Conservation (phyloP, 2,113 vertebrate species). For the Progne subis region DNA sequence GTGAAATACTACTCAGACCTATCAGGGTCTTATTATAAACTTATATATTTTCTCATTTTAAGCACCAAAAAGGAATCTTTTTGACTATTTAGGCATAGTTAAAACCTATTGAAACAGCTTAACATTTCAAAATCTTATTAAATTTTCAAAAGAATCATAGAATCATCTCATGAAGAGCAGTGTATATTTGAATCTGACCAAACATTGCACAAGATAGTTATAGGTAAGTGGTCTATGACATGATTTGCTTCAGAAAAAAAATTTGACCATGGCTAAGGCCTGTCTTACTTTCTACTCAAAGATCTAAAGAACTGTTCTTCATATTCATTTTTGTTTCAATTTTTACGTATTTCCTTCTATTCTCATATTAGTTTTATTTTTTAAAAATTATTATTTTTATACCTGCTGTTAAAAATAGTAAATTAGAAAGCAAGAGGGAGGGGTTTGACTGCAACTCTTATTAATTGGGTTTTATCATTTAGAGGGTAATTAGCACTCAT, state of each 20-base stretch:
- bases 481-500: neutral
- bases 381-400: neutral
- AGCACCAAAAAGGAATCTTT: neutral
- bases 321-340: neutral
- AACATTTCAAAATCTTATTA: neutral
- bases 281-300: neutral
- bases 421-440: neutral
- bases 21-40: neutral
- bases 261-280: neutral
- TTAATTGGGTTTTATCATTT: neutral
- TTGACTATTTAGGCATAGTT: neutral
- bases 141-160: neutral
- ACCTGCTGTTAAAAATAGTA: neutral
- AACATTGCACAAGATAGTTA: neutral
- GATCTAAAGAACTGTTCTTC: neutral
- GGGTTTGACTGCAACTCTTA: neutral
- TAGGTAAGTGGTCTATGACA: neutral
- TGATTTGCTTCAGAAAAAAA: neutral
- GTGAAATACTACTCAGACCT: neutral
- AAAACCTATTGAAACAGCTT: neutral
- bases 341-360: neutral
- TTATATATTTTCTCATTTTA: too few relatives aligned
- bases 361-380: neutral
- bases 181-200: neutral
- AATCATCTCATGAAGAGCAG: fast-evolving